Conservation (phyloP, 2,888 invertebrate species). For the Tanytarsus gracilentus region DNA sequence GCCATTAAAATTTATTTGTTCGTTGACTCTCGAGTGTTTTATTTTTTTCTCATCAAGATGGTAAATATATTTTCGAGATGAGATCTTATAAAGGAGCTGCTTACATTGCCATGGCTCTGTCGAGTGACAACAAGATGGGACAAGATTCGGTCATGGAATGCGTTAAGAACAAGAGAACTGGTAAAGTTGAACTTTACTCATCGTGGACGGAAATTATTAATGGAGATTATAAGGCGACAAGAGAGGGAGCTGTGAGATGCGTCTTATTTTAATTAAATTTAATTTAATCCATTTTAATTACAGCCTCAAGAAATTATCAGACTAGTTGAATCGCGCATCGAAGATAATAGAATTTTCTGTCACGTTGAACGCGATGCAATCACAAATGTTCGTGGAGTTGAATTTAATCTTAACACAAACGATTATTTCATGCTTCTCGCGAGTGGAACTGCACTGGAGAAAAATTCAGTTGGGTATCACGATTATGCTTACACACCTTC, state of each 20-base stretch:
- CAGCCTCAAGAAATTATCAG: slow-evolving; percentile 58
- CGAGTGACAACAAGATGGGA: slow-evolving; percentile 62
- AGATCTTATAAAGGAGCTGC: slow-evolving; percentile 47
- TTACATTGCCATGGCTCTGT: slow-evolving; percentile 65
- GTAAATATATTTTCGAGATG: slow-evolving; percentile 53
- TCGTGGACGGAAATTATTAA: slow-evolving; percentile 59
- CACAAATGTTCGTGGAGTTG: slow-evolving; percentile 53
- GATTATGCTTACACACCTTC: neutral
- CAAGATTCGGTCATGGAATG: slow-evolving; percentile 78
- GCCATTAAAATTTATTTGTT: neutral
- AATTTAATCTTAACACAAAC: slow-evolving; percentile 59
- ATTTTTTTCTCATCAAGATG: too few species aligned
- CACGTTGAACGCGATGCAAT: slow-evolving; percentile 59
- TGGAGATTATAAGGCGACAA: slow-evolving; percentile 35
- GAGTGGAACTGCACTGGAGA: slow-evolving; percentile 36
- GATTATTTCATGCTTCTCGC: slow-evolving; percentile 66
- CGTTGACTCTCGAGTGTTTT: too few species aligned
- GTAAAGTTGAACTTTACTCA: slow-evolving; percentile 51
- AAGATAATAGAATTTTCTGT: slow-evolving; percentile 67
- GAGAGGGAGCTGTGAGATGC: slow-evolving; percentile 38
- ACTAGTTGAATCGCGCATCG: slow-evolving; percentile 52
- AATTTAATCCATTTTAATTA: slow-evolving; percentile 30
- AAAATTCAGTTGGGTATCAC: neutral
- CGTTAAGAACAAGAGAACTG: slow-evolving; percentile 53
- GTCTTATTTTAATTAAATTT: neutral